Conservation (phyloP, 1,140 invertebrate genomes). For the Drosophila nebulosa region DNA sequence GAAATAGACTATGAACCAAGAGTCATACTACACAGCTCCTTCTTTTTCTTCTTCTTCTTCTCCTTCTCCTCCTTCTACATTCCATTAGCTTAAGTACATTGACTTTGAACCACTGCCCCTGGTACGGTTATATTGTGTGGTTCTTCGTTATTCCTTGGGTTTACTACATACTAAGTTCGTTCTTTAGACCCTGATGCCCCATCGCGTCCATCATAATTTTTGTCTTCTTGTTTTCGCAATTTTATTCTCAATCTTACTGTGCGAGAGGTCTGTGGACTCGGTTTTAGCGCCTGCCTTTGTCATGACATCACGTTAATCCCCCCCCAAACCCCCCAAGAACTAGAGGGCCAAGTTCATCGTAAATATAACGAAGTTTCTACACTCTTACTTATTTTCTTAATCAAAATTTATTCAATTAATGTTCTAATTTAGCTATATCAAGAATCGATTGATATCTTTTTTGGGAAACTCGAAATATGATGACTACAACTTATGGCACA, state of each 20-base stretch:
- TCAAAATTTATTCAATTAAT: no score
- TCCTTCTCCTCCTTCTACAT: not conserved
- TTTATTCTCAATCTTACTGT: not conserved
- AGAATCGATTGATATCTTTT: no score
- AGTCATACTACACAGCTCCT: not conserved
- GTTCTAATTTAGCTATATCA: no score
- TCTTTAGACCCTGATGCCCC: slow-evolving; percentile 57
- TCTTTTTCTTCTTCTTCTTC: not conserved
- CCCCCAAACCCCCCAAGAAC: no score
- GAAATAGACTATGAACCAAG: slow-evolving; percentile 34
- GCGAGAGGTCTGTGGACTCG: slow-evolving; percentile 17
- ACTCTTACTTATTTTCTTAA: no score
- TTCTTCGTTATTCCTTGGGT: not conserved
- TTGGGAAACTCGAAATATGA: no score
- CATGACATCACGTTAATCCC: slow-evolving; percentile 71
- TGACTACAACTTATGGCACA: no score
- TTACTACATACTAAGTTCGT: not conserved
- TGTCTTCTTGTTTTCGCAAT: slow-evolving; percentile 15
- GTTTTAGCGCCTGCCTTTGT: slow-evolving; percentile 49
- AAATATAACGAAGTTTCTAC: slow-evolving; percentile 1
- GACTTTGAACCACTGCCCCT: slow-evolving; percentile 45
- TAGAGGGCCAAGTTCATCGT: no score
- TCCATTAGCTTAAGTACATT: slow-evolving; percentile 24
- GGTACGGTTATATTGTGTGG: slow-evolving; percentile 20
- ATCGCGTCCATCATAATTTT: slow-evolving; percentile 55